Percentiles rank a stretch among this genome's conserved stretches.
These are phyloP conservation scores for Dryobotodes eremita DNA, from an alignment of 2,888 invertebrate genomes.

Conservation along the genomic window DNA sequence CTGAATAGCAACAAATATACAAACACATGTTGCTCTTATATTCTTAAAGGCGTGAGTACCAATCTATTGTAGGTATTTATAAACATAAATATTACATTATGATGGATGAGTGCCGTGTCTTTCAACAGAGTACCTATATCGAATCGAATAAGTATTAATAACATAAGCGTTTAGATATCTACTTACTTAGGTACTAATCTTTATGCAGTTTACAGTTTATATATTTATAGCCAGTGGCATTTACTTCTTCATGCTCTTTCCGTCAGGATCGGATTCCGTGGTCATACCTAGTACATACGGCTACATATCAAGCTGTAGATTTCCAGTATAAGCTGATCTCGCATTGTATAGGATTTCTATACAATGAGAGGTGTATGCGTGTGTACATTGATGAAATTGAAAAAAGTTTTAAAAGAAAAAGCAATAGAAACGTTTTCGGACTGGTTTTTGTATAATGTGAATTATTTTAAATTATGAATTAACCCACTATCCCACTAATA, in stretches of 20 bases:
- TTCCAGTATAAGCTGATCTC: too few relatives aligned
- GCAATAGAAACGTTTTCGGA: too few relatives aligned
- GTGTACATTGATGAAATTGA: neutral
- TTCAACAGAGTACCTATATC: neutral
- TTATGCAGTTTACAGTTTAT: neutral
- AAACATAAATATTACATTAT: neutral
- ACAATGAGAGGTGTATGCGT: too few relatives aligned
- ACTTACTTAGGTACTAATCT: neutral
- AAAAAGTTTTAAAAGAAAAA: too few relatives aligned
- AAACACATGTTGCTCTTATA: constrained; percentile 15
- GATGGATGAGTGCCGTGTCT: neutral
- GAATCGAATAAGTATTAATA: neutral
- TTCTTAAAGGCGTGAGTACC: constrained; percentile 18
- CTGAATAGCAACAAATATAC: constrained; percentile 15
- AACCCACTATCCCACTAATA: too few relatives aligned
- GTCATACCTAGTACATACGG: neutral
- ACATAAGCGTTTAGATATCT: neutral
- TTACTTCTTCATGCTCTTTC: neutral
- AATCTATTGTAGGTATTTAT: neutral
- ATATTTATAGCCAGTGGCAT: too few relatives aligned
- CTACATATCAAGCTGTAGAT: too few relatives aligned
- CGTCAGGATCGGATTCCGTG: neutral
- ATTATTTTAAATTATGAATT: too few relatives aligned
- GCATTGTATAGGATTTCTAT: too few relatives aligned
- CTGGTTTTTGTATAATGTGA: too few relatives aligned